Evolutionary conservation across 2,888 invertebrate species (phyloP).

Genomic region (Cristatella mucedo): DNA sequence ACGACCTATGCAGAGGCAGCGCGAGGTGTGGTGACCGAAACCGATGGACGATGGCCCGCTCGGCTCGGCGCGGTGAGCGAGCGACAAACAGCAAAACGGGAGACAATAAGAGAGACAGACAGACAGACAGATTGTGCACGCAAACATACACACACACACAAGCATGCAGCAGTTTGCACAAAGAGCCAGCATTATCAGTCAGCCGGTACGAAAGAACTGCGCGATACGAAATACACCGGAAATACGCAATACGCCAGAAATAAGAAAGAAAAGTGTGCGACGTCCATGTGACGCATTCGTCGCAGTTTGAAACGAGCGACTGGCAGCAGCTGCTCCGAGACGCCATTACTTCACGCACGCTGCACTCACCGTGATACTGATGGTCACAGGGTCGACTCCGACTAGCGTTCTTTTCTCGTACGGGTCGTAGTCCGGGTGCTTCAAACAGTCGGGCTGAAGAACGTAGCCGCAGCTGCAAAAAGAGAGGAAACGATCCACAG

Average conservation of each 20-base stretch:
- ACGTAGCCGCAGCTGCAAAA: conserved; percentile 62
- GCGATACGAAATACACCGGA: no score
- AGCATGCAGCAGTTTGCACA: background rate
- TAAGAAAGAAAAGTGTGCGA: no score
- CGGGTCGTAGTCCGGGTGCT: conserved; percentile 54
- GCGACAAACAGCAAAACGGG: conserved; percentile 12
- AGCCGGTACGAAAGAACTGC: no score
- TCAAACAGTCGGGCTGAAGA: conserved; percentile 75
- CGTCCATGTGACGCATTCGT: no score
- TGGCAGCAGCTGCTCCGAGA: no score
- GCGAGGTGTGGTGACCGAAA: no score
- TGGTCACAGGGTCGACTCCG: conserved; percentile 46
- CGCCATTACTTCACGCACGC: no score
- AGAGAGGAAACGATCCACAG: conserved; percentile 3
- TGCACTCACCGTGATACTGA: conserved; percentile 49
- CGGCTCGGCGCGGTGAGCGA: no score
- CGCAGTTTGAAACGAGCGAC: no score
- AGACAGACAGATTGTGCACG: conserved; percentile 8
- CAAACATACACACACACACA: background rate
- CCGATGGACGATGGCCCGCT: no score
- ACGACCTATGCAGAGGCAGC: conserved; percentile 54
- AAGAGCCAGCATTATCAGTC: background rate
- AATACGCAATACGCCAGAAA: no score
- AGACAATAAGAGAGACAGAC: background rate
- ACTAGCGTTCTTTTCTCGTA: conserved; percentile 43